Conservation (phyloP, 2,113 vertebrate species). For the Semnornis frantzii region DNA sequence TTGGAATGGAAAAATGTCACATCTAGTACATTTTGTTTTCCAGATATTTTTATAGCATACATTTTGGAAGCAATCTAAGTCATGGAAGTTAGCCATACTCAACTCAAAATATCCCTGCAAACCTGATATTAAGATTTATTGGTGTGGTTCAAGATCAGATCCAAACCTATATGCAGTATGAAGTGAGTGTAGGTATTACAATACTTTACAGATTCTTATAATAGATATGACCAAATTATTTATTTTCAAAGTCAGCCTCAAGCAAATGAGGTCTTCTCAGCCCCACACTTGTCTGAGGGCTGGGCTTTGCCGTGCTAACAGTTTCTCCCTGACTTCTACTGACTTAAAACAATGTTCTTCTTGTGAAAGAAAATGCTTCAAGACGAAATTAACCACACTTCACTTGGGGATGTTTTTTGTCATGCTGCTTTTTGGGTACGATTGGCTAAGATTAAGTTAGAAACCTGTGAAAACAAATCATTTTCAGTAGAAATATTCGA, state of each 20-base stretch:
- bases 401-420: neutral
- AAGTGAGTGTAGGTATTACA: neutral
- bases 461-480: conserved; percentile 25
- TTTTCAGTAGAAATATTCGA: neutral
- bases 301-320: neutral
- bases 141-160: neutral
- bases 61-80: neutral
- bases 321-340: neutral
- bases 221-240: neutral
- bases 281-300: neutral
- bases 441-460: conserved; percentile 11
- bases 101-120: neutral
- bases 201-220: neutral
- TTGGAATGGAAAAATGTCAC: neutral
- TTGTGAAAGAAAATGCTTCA: neutral
- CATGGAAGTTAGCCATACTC: neutral
- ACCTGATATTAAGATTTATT: neutral
- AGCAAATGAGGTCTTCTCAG: neutral
- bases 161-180: neutral
- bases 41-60: neutral
- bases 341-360: neutral
- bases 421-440: neutral
- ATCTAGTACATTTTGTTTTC: neutral
- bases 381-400: conserved; percentile 6
- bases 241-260: neutral